Conservation (phyloP, 92 coral and sea anemone genomes). For the Parazoanthus darwini region DNA sequence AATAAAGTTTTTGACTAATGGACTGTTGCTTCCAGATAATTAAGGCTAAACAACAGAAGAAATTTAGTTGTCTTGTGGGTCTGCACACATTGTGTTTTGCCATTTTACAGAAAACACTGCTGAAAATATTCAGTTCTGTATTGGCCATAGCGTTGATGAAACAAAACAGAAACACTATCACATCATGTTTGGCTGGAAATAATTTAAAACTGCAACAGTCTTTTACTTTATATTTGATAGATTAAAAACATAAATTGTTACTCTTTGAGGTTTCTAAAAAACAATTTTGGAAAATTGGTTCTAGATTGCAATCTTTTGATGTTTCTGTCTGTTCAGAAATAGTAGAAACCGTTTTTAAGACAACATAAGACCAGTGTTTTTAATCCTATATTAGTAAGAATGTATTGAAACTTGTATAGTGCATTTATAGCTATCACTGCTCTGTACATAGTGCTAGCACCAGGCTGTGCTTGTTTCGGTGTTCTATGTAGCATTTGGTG, state of each 20-base stretch:
- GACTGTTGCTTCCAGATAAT: background rate
- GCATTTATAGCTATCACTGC: background rate
- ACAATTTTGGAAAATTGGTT: background rate
- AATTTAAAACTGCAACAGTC: too few species aligned
- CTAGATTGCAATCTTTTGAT: background rate
- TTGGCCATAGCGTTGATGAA: background rate
- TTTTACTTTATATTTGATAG: background rate
- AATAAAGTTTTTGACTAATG: background rate
- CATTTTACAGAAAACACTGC: background rate
- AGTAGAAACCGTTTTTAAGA: background rate
- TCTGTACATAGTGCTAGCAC: constrained; percentile 5
- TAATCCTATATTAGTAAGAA: background rate
- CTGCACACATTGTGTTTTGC: background rate
- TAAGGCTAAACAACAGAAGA: background rate
- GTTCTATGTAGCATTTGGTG: background rate
- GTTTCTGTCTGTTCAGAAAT: background rate
- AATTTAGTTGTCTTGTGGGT: background rate
- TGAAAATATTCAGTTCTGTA: background rate
- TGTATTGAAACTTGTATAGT: background rate
- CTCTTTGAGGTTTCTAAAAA: background rate
- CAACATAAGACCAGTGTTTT: background rate
- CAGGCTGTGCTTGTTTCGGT: constrained; percentile 16
- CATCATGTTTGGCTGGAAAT: background rate
- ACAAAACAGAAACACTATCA: background rate
- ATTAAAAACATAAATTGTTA: too few species aligned